Conservation (phyloP, 2,113 vertebrate species). For the Sterrhoptilus dennistouni region DNA sequence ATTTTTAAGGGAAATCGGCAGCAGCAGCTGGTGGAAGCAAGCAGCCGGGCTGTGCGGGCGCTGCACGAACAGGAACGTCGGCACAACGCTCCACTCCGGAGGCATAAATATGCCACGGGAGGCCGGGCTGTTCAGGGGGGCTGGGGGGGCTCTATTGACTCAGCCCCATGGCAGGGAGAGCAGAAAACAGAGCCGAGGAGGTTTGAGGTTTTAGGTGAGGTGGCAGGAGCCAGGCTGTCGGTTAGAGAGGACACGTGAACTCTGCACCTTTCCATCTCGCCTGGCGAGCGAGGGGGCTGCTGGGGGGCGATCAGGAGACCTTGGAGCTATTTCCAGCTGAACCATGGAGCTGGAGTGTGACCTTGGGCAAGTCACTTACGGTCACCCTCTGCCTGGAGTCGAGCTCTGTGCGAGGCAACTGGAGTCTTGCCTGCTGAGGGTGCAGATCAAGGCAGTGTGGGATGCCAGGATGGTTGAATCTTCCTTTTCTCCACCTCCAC, state of each 20-base stretch:
- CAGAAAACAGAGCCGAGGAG: background rate
- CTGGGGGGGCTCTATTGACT: background rate
- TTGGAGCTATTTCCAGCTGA: constrained; percentile 38
- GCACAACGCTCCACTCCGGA: background rate
- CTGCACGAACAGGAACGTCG: background rate
- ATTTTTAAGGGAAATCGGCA: constrained; percentile 32
- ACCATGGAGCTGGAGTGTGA: background rate
- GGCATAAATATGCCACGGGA: background rate
- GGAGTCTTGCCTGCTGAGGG: background rate
- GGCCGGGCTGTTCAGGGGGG: background rate
- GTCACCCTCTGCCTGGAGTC: background rate
- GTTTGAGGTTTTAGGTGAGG: background rate
- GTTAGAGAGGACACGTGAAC: constrained; percentile 8
- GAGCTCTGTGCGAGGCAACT: background rate
- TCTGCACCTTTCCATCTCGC: background rate
- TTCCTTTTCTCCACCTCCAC: background rate
- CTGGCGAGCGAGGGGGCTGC: background rate
- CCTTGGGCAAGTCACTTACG: constrained; percentile 13
- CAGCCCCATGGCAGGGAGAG: background rate
- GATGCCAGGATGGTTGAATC: background rate
- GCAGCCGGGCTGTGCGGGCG: background rate
- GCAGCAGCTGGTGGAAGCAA: constrained; percentile 28
- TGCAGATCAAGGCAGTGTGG: background rate
- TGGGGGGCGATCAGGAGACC: background rate
- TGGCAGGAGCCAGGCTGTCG: background rate